phyloP scores from a whole-genome alignment of 2,888 invertebrate species.

The Endotricha flammealis region DNA sequence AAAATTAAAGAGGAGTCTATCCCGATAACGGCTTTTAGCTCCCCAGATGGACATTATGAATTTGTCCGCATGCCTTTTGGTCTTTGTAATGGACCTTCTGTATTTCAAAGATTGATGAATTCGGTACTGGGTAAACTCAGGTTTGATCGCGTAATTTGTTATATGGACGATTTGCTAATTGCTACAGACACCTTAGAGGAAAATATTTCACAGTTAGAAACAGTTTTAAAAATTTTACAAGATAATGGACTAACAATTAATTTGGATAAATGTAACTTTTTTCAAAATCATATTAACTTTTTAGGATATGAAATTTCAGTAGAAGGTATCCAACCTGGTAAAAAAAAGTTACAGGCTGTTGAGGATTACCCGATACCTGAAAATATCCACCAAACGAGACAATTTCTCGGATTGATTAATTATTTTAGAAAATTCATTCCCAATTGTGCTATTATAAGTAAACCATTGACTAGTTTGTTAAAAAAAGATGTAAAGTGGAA shows the following conservation, averaged over 20 bases:
- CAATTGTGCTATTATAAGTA: conserved; percentile 23
- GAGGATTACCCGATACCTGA: conserved; percentile 13
- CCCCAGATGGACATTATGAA: conserved; percentile 17
- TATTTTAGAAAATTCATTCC: conserved; percentile 22
- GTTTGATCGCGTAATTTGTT: conserved; percentile 14
- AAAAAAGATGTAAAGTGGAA: conserved; percentile 24
- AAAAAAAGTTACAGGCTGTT: conserved; percentile 12
- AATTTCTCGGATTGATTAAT: conserved; percentile 28
- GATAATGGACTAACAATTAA: conserved; percentile 16
- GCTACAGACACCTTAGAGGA: conserved; percentile 16
- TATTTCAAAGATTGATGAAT: conserved; percentile 21
- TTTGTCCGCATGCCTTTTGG: conserved; percentile 21
- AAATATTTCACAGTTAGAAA: conserved; percentile 10
- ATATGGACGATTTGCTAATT: conserved; percentile 33
- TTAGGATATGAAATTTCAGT: conserved; percentile 14
- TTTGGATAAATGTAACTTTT: conserved; percentile 12
- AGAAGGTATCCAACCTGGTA: conserved; percentile 9
- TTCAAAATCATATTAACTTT: conserved; percentile 8
- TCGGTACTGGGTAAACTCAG: conserved; percentile 14
- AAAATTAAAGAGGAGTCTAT: conserved; percentile 20
- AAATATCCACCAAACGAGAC: conserved; percentile 24
- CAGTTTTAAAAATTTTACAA: conserved; percentile 13
- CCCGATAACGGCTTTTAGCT: conserved; percentile 19
- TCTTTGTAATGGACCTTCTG: conserved; percentile 17
- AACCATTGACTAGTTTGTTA: conserved; percentile 22